A percentile compares a stretch with the other conserved stretches of the same genome.
phyloP scores from a whole-genome alignment of 2,797 vertebrate species.

The Philypnodon macrostomus region DNA sequence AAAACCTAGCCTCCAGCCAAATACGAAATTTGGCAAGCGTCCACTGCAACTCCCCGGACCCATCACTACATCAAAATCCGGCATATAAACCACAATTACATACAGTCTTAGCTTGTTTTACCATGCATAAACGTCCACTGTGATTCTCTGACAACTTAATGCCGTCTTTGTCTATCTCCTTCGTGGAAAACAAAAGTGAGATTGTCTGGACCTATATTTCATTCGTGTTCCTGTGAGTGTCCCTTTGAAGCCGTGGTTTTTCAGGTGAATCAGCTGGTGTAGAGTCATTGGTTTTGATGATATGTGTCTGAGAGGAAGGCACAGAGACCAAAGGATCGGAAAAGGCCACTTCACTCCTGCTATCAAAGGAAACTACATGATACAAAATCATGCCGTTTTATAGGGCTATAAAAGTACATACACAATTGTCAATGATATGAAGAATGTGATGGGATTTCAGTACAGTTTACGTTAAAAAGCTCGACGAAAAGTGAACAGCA shows the following conservation, averaged over 20 bases:
- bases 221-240: conserved; percentile 13
- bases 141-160: neutral
- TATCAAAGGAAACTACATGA: neutral
- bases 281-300: conserved; percentile 27
- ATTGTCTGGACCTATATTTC: conserved; percentile 17
- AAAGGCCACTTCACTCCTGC: neutral
- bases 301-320: conserved; percentile 4
- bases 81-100: conserved; percentile 27
- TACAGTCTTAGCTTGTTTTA: conserved; percentile 6
- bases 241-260: conserved; percentile 30
- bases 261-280: conserved; percentile 39
- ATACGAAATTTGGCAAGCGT: conserved; percentile 39
- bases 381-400: too few species aligned
- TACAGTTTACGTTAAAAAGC: too few species aligned
- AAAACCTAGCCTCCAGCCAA: conserved; percentile 28
- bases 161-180: conserved; percentile 1
- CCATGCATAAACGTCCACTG: neutral
- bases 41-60: conserved; percentile 23
- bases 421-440: too few species aligned
- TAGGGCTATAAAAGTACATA: too few species aligned
- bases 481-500: too few species aligned
- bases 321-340: conserved; percentile 6
- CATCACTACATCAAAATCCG: conserved; percentile 34
- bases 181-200: conserved; percentile 6
- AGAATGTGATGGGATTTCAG: too few species aligned